Base-by-base conservation (phyloP, 1,140 invertebrate species). In the Pachyrhynchus sulphureomaculatus region DNA sequence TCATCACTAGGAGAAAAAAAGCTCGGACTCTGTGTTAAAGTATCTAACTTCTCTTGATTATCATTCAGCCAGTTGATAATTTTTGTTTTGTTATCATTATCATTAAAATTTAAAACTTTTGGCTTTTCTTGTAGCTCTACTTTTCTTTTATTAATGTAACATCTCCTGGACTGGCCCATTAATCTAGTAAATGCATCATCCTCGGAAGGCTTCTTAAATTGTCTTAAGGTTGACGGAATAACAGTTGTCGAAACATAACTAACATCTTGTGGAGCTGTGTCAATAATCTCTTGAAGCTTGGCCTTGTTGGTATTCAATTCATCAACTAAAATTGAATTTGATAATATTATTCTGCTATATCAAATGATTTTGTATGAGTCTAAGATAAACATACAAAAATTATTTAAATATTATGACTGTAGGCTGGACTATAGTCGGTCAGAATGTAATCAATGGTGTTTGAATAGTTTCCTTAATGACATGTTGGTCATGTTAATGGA, bases 1-100 rank as follows among this genome's bases (percentile, higher is more conserved):
- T 44, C 39, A 5, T 36, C 2, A 20, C 5, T 17, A 18, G 1
- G 2, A n/a, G n/a, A n/a, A n/a, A n/a, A n/a, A 32, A 13, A 9
- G 17, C 2, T 12, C 39, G 34, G 26, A 23, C 26, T 58, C 36
- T 29, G 55, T 36, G 52, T 42, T 12, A 55, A 18, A 10, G 8
- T 32, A 18, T 58, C 55, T 15, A 23, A 26, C 24, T 58, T 49
- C 2, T 48, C 17, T 21, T 47, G 34, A 26, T 44, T 58, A 10
- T 61, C 39, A 23, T 62, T 62, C 32, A 65, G 32, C 58, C 58
- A 65, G 17, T 55, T 44, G 8, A 65, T n/a, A 20, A 62, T 48
- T 26, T 45, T 36, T 6, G 41, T 24, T 13, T 41, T 37, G 18
- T 41, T 62, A 12, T 36, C 26, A 51, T 53, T 13, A 26, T 62